Evolutionary conservation across 2,797 vertebrate genomes (phyloP), one percentile per base, ranked within the genome.

Genomic region (Poecilia wingei): DNA sequence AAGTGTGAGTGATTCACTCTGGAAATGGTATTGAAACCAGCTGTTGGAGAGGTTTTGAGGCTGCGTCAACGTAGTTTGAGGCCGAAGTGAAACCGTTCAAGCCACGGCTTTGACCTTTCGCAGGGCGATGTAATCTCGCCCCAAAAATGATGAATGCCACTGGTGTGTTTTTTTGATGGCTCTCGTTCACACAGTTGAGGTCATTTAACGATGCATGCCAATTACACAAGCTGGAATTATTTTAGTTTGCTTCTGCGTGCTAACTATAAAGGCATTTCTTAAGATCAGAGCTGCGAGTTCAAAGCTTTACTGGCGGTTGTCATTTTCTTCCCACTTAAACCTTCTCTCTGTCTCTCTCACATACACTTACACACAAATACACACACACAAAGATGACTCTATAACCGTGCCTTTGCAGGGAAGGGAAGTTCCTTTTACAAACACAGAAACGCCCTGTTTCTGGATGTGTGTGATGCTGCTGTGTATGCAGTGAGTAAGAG

Each of bases 1-100:
- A 93, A 93, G 86, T 86, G 33, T 6, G 46, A 80, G 70, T 88
- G 86, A 86, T 73, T 90, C 81, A 83, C 45, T 59, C 53, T 80
- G 78, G 78, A 75, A 85, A 69, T 28, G 72, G 51, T 51, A 59
- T 79, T 78, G 70, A 22, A 13, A 69, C 74, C 90, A 88, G 85
- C 82, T 89, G 78, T 76, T 87, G 72, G 39, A 36, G 45, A 28
- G 70, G 75, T 82, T 82, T 83, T 76, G 78, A 47, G 77, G 77
- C 4, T 0, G 33, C 39, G 77, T 73, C 78, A 79, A 14, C 3
- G 0, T 57, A 18, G 57, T 73, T 70, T 61, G 49, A 14, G 1
- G 12, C 41, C 7, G 4, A 25, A 72, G 43, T 10, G 2, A 45
- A 41, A 46, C 55, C 28, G 4, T 0, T 68, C 28, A 31, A 75